Percentiles rank a stretch among this genome's conserved stretches.
phyloP scores from a whole-genome alignment of 2,113 vertebrate genomes.

The Lepisosteus oculatus region DNA sequence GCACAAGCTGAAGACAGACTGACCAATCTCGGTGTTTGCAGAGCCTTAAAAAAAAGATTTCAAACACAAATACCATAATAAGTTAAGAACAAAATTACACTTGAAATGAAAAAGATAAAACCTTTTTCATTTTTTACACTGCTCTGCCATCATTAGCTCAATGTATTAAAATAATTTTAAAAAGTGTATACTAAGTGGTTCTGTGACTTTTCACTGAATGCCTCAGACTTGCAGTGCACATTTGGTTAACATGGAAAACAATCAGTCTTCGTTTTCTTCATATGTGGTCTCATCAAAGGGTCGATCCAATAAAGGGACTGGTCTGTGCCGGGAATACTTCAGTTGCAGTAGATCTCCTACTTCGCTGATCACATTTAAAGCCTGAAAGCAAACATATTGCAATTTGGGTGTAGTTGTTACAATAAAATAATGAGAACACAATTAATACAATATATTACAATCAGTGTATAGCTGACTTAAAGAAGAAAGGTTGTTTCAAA shows the following conservation, averaged over 20 bases:
- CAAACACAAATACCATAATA: constrained; percentile 30
- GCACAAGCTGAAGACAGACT: constrained; percentile 14
- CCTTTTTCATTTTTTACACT: constrained; percentile 24
- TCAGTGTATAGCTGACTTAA: background rate
- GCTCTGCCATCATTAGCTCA: constrained; percentile 19
- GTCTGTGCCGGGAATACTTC: constrained; percentile 84
- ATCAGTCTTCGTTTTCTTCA: constrained; percentile 83
- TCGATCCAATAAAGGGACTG: constrained; percentile 74
- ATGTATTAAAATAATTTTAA: constrained; percentile 22
- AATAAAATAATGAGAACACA: constrained; percentile 13
- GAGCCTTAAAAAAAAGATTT: background rate
- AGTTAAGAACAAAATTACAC: constrained; percentile 30
- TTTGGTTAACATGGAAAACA: constrained; percentile 17
- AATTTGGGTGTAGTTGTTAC: background rate
- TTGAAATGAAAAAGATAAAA: background rate
- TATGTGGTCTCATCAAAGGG: constrained; percentile 84
- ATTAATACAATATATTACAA: background rate
- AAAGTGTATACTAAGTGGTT: constrained; percentile 31
- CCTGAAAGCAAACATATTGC: constrained; percentile 57
- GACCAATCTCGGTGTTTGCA: constrained; percentile 15
- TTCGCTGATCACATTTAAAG: constrained; percentile 82
- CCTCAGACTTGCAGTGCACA: constrained; percentile 33
- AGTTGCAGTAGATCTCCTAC: constrained; percentile 89
- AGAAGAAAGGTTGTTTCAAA: no score
- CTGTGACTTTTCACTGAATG: constrained; percentile 21